Evolutionary conservation across 2,888 invertebrate species (phyloP).

Genomic region (Melinopterus prodromus): DNA sequence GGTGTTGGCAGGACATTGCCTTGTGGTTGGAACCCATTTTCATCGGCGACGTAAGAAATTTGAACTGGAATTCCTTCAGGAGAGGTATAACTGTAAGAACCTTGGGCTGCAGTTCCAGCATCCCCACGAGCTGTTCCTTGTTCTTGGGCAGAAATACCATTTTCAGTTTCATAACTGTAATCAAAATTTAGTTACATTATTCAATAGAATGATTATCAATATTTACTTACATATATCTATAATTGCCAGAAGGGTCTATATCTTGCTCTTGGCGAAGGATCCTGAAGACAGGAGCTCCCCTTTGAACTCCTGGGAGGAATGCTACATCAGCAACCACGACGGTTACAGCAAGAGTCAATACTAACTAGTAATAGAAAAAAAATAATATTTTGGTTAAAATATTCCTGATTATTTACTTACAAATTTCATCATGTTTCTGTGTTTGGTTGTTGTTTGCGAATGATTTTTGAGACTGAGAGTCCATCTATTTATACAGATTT

Average conservation of each 20-base stretch:
- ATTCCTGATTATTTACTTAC: not conserved
- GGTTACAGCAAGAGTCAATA: constrained; percentile 25
- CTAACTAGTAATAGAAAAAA: constrained; percentile 21
- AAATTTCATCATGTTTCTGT: constrained; percentile 12
- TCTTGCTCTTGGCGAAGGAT: constrained; percentile 36
- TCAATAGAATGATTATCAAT: not conserved
- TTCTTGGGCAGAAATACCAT: constrained; percentile 65
- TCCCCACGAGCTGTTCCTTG: constrained; percentile 54
- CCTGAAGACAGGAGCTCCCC: constrained; percentile 51
- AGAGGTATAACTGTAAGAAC: constrained; percentile 74
- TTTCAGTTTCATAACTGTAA: constrained; percentile 67
- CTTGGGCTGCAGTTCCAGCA: constrained; percentile 53
- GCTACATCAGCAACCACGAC: constrained; percentile 31
- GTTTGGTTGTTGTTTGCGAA: constrained; percentile 7
- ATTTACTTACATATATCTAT: constrained; percentile 44
- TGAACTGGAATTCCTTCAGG: constrained; percentile 68
- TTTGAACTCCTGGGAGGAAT: constrained; percentile 49
- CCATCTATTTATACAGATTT: not conserved
- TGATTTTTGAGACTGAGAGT: not conserved
- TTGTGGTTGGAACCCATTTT: constrained; percentile 66
- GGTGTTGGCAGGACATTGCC: constrained; percentile 64
- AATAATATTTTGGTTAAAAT: not conserved
- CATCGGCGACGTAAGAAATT: constrained; percentile 69
- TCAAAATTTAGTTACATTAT: not conserved
- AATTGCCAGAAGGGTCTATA: constrained; percentile 56